phyloP scores from a whole-genome alignment of 2,888 invertebrate genomes.

The Drosophila emarginata region DNA sequence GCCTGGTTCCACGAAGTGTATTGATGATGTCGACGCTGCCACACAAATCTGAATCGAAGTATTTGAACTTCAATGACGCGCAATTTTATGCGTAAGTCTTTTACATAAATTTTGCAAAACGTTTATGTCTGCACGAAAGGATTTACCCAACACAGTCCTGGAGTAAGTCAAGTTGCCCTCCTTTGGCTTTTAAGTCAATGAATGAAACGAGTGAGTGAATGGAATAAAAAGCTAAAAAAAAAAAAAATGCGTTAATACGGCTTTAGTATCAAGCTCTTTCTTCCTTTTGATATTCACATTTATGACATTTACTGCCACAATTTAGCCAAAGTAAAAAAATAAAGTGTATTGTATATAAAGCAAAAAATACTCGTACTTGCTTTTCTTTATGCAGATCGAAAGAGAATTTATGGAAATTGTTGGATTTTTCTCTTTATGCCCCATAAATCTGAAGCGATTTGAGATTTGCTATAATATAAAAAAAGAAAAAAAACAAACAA shows the following conservation, averaged over 20 bases:
- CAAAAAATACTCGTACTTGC: slow-evolving; percentile 31
- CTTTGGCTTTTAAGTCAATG: slow-evolving; percentile 56
- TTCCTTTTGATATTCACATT: slow-evolving; percentile 43
- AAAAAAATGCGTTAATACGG: slow-evolving; percentile 58
- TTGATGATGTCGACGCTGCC: slow-evolving; percentile 65
- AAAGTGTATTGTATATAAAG: slow-evolving; percentile 12
- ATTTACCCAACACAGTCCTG: slow-evolving; percentile 43
- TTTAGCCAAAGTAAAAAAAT: slow-evolving; percentile 45
- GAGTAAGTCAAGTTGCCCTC: slow-evolving; percentile 17
- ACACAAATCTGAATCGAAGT: slow-evolving; percentile 59
- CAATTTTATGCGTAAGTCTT: slow-evolving; percentile 76
- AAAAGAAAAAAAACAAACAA: slow-evolving; percentile 30
- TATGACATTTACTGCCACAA: slow-evolving; percentile 67
- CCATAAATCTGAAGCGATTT: slow-evolving; percentile 53
- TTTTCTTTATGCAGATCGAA: slow-evolving; percentile 58
- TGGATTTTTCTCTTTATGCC: slow-evolving; percentile 52
- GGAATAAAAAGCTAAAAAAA: slow-evolving; percentile 42
- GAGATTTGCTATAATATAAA: slow-evolving; percentile 3
- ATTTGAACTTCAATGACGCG: slow-evolving; percentile 76
- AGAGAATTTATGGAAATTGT: slow-evolving; percentile 60
- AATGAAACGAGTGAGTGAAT: slow-evolving; percentile 47
- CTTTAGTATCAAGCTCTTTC: slow-evolving; percentile 47
- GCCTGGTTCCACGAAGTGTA: slow-evolving; percentile 44
- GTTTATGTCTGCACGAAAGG: slow-evolving; percentile 73
- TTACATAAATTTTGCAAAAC: slow-evolving; percentile 72